phyloP scores from a whole-genome alignment of 2,113 vertebrate genomes.

The Tylochromis polylepis region DNA sequence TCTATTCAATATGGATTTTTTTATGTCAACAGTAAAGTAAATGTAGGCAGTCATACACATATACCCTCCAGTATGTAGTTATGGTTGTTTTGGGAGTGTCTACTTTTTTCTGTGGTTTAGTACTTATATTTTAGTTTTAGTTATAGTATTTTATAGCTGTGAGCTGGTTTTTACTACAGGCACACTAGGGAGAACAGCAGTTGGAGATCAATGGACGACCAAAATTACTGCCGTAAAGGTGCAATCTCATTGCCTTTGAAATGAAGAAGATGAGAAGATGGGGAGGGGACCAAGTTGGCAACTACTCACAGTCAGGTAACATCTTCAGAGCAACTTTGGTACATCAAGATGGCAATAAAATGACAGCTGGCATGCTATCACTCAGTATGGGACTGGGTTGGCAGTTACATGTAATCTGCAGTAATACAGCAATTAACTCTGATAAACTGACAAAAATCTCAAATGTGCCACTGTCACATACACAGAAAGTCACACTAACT shows the following conservation, averaged over 20 bases:
- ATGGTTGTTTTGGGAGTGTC: neutral
- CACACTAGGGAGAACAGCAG: neutral
- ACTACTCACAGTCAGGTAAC: neutral
- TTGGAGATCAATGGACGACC: neutral
- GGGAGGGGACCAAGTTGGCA: neutral
- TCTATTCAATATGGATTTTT: too few species aligned
- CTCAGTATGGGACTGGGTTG: rapidly evolving
- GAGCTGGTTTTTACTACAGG: neutral
- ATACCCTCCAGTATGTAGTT: neutral
- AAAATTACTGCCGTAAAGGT: neutral
- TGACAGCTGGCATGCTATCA: neutral
- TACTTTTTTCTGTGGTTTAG: neutral
- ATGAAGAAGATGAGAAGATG: neutral
- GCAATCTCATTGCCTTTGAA: neutral
- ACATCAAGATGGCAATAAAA: neutral
- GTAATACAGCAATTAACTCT: neutral
- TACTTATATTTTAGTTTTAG: neutral
- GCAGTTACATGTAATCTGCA: neutral
- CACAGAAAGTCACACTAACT: rapidly evolving
- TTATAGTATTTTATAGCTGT: rapidly evolving
- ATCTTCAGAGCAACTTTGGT: neutral
- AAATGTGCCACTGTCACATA: neutral
- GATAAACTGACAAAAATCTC: neutral
- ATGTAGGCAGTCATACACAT: neutral
- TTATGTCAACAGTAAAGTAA: neutral